Evolutionary conservation across 2,888 invertebrate species (phyloP).

Genomic region (Exephanes ischioxanthus): DNA sequence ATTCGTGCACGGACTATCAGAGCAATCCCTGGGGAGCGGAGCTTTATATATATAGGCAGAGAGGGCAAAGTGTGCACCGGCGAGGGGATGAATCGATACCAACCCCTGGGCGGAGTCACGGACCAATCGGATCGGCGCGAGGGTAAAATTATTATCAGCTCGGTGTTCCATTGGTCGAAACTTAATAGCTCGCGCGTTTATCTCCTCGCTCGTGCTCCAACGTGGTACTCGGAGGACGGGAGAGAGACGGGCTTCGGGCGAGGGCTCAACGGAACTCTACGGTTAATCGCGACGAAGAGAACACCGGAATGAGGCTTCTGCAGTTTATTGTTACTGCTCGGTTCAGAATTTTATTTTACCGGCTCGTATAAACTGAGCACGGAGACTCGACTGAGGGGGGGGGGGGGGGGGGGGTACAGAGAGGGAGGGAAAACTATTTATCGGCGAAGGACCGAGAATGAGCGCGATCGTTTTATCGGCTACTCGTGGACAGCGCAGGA

Average conservation of each 20-base stretch:
- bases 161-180: conserved; percentile 65
- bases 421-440: conserved; percentile 42
- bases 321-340: conserved; percentile 80
- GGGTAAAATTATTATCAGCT: conserved; percentile 73
- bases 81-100: conserved; percentile 81
- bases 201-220: conserved; percentile 60
- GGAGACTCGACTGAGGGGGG: not conserved
- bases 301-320: conserved; percentile 70
- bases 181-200: conserved; percentile 76
- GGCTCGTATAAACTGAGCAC: conserved; percentile 42
- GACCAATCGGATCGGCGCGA: conserved; percentile 73
- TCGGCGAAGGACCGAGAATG: conserved; percentile 18
- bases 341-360: conserved; percentile 73
- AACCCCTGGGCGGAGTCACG: conserved; percentile 80
- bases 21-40: conserved; percentile 75
- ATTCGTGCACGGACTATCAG: conserved; percentile 68
- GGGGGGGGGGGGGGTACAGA: not conserved
- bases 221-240: conserved; percentile 2
- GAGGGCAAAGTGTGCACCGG: conserved; percentile 41
- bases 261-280: conserved; percentile 16
- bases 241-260: conserved; percentile 3
- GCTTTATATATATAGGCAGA: conserved; percentile 77
- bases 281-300: conserved; percentile 41
- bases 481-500: not conserved
- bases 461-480: conserved; percentile 36